Percentiles rank a stretch among this genome's conserved stretches.
These are phyloP conservation scores for Orientallactaga sibirica DNA, from an alignment of 2,797 vertebrate species.

Conservation along the genomic window DNA sequence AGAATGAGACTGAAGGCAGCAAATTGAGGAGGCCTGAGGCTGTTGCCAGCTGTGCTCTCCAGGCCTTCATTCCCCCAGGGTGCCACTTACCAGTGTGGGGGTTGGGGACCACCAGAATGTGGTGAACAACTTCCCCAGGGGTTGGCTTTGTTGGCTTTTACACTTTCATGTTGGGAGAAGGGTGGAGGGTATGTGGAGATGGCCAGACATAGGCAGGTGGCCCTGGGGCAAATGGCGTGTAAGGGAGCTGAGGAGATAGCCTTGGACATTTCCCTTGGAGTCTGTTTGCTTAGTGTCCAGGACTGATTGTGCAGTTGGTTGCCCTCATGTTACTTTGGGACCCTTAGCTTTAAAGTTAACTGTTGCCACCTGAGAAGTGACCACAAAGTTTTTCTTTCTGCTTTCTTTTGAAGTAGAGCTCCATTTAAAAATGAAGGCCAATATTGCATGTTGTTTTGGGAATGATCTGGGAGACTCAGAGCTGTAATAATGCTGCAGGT, in stretches of 20 bases:
- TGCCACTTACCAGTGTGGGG: slow-evolving; percentile 62
- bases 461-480: slow-evolving; percentile 64
- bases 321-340: slow-evolving; percentile 47
- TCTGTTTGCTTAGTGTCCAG: slow-evolving; percentile 2
- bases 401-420: slow-evolving; percentile 64
- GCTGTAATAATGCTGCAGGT: slow-evolving; percentile 69
- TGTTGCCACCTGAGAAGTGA: slow-evolving; percentile 58
- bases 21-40: slow-evolving; percentile 70
- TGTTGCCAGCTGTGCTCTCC: slow-evolving; percentile 77
- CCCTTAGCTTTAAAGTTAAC: slow-evolving; percentile 63
- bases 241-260: slow-evolving; percentile 32
- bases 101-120: slow-evolving; percentile 16
- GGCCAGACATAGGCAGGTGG: neutral
- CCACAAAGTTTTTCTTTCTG: slow-evolving; percentile 17
- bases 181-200: neutral
- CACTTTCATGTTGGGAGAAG: slow-evolving; percentile 4
- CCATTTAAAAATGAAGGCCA: slow-evolving; percentile 65
- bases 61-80: slow-evolving; percentile 62
- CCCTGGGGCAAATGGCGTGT: neutral
- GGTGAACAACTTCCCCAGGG: neutral
- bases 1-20: slow-evolving; percentile 65
- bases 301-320: slow-evolving; percentile 20
- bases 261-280: slow-evolving; percentile 19
- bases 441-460: slow-evolving; percentile 65
- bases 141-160: slow-evolving; percentile 37